Base-by-base conservation (phyloP, 2,113 vertebrate genomes). In the Daphoenositta chrysoptera region DNA sequence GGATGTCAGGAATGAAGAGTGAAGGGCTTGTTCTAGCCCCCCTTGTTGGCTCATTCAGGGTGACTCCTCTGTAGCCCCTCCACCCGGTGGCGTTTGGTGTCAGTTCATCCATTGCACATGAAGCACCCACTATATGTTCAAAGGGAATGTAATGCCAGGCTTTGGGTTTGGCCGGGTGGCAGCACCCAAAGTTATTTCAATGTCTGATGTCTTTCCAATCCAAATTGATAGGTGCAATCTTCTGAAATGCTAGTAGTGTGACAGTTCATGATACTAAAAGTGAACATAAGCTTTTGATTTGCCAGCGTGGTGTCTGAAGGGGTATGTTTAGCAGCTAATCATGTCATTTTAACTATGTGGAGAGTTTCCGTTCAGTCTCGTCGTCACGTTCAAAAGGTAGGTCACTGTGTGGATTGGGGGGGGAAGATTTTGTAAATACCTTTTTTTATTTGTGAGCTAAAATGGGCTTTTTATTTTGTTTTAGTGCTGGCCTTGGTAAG, bases 21-120 rank as follows among this genome's bases (percentile, higher is more conserved):
- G 0, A 45, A 69, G 50, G 30, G 12, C 69, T 91, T 37, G n/a
- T 44, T 77, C 33, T 18, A 44, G 30, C 58, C 11, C 9, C 42
- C 31, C 2, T 9, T 39, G 9, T 18, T 4, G 4, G 9, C 44
- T 53, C 28, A 37, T 33, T 10, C 0, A 1, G 35, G 48, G 23
- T 69, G 61, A 68, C 40, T 26, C 4, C 15, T 58, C 44, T 48
- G 17, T 65, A 2, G 2, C 20, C 11, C 13, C 22, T 69, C 31
- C 1, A 4, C 11, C 28, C 0, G 0, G 9, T 50, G 54, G 7
- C 26, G 20, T 70, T 72, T 57, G 42, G 37, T 70, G 35, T 45
- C 0, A 0, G 4, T 28, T 71, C 45, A 44, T 33, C 30, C 27
- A 4, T 12, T 28, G 14, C 40, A 30, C n/a, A 27, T 21, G 44